A percentile compares a stretch with the other conserved stretches of the same genome.
phyloP scores from a whole-genome alignment of 2,888 invertebrate species.

The Sinhomidia bicolor region DNA sequence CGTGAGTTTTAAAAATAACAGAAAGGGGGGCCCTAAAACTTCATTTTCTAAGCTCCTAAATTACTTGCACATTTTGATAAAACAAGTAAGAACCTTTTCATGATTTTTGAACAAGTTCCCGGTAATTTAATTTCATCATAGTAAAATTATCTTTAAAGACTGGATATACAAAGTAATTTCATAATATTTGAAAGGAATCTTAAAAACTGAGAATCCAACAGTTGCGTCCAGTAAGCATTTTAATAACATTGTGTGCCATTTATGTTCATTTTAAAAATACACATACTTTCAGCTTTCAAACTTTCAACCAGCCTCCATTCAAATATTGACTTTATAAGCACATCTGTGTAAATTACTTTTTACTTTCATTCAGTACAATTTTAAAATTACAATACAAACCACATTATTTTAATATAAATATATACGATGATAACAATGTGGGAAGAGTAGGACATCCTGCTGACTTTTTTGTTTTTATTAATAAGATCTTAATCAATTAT shows the following conservation, averaged over 20 bases:
- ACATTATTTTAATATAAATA: no score
- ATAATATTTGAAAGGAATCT: neutral
- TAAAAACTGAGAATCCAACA: neutral
- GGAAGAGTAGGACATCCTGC: no score
- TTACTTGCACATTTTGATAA: no score
- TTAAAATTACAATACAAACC: no score
- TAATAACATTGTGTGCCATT: neutral
- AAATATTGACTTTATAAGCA: neutral
- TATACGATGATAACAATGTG: no score
- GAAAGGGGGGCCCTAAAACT: neutral
- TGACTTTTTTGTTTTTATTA: no score
- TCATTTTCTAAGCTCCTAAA: no score
- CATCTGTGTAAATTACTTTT: neutral
- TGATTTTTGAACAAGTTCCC: neutral
- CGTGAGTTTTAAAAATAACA: neutral
- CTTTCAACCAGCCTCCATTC: neutral
- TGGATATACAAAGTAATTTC: neutral
- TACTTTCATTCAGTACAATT: neutral
- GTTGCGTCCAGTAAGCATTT: neutral
- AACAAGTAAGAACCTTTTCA: no score
- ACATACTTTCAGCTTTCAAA: neutral
- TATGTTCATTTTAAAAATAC: constrained; percentile 1
- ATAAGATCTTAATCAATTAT: no score
- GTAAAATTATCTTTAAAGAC: neutral
- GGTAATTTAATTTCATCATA: neutral